Evolutionary conservation across 2,888 invertebrate genomes (phyloP), one percentile per base, ranked within the genome.

Genomic region (Cremastobaeus sp.): DNA sequence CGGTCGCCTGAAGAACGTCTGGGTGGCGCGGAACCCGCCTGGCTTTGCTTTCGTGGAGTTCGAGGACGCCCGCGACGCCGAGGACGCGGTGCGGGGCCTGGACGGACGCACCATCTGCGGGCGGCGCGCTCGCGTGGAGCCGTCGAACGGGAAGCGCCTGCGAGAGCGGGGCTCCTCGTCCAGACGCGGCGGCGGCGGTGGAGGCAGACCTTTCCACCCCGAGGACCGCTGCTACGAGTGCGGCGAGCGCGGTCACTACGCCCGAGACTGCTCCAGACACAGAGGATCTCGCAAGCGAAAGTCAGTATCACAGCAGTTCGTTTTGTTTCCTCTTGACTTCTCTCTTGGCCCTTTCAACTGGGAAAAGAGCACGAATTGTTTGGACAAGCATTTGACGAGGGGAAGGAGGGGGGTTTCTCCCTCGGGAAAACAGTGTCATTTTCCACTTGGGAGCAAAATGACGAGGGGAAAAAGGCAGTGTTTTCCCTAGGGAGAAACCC

Each of bases 11-110:
- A 91, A 95, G 82, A 97, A 96, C 89, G 97, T 98, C 41, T 98
- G 98, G 98, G 97, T 98, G n/a, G 98, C 98, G 0, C 91, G 97
- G 79, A 97, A 98, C 88, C 96, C 96, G 9, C 97, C 98, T 65
- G 98, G 97, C 54, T 97, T 97, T 88, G 97, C 96, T 4, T 97
- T 97, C 88, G 96, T 97, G 1, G 96, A 97, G 87, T 97, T 95
- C 86, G 96, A 97, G 89, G 97, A 98, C 88, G 92, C 95, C 3
- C 90, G 96, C 76, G 98, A 98, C 88, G 97, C 97, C 6, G 96
- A 96, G 83, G 96, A 97, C 88, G 95, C 97, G 18, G 95, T 96
- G 71, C 90, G 93, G 85, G 90, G 89, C 8, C 85, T 92, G 85
- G 94, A 95, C 85, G 94, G 94, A 0, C 90, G 95, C 39, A 94